Conservation (phyloP, 2,797 vertebrate species). For the Gorsachius magnificus region DNA sequence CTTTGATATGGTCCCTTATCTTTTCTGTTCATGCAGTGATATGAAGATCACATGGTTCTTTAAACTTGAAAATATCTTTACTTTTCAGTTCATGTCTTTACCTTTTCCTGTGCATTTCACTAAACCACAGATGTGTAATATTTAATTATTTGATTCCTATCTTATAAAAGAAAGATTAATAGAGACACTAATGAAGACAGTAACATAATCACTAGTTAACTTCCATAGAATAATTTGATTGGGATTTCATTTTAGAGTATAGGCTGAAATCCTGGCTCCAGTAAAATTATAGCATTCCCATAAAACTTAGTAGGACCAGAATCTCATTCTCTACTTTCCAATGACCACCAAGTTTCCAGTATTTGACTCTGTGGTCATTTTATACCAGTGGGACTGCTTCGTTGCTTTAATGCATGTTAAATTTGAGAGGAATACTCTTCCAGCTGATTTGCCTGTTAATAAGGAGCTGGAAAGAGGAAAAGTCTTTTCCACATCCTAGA, state of each 20-base stretch:
- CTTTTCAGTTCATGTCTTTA: conserved; percentile 67
- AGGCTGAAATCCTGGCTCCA: not conserved
- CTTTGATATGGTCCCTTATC: conserved; percentile 68
- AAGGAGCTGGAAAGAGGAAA: not conserved
- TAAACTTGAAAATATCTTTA: conserved; percentile 64
- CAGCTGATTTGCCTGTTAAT: not conserved
- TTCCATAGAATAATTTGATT: conserved; percentile 32
- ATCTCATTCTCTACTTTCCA: conserved; percentile 2
- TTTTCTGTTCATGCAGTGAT: conserved; percentile 61
- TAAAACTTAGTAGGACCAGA: not conserved
- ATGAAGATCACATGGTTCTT: conserved; percentile 41
- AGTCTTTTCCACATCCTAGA: not conserved
- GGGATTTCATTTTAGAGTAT: conserved; percentile 8
- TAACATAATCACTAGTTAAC: conserved; percentile 39
- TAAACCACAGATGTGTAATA: conserved; percentile 54
- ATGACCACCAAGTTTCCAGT: not conserved
- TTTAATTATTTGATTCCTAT: conserved; percentile 70
- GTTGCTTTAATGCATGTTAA: not conserved
- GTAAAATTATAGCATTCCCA: not conserved
- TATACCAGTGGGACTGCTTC: not conserved
- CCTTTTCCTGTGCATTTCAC: conserved; percentile 65
- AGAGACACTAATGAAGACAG: conserved; percentile 49
- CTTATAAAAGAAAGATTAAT: conserved; percentile 59
- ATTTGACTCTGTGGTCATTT: not conserved
- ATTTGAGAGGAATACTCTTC: not conserved